phyloP scores from a whole-genome alignment of 2,888 invertebrate genomes.

The Tinea trinotella region DNA sequence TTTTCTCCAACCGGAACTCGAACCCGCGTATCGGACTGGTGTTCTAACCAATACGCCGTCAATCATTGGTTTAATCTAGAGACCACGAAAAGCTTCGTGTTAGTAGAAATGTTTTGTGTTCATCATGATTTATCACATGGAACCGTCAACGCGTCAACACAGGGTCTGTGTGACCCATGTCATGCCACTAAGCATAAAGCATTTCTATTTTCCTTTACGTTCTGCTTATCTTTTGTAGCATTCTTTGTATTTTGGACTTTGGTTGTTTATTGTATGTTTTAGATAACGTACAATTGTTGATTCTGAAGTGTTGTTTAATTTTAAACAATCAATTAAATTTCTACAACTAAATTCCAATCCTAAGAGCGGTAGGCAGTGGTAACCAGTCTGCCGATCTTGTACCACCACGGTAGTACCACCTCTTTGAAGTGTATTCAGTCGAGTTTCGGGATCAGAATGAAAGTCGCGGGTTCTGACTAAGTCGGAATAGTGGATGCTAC shows the following conservation, averaged over 20 bases:
- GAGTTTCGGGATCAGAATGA: no score
- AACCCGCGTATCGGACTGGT: no score
- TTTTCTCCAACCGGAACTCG: no score
- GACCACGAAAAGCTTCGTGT: background rate
- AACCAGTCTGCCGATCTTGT: no score
- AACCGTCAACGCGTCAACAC: slow-evolving; percentile 2
- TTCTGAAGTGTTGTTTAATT: background rate
- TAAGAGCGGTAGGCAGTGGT: no score
- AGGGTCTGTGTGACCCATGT: background rate
- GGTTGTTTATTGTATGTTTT: background rate
- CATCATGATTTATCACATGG: slow-evolving; percentile 9
- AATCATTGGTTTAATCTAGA: background rate
- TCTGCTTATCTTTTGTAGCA: background rate
- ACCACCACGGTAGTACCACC: no score
- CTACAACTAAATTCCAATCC: background rate
- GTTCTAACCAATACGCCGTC: no score
- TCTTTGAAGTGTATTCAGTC: no score
- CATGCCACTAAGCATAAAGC: background rate
- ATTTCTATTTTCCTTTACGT: background rate
- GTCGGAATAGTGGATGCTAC: no score
- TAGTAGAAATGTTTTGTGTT: background rate
- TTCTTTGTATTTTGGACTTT: slow-evolving; percentile 1
- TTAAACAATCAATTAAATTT: background rate
- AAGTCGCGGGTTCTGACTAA: no score
- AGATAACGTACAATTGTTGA: slow-evolving; percentile 8